phyloP scores from a whole-genome alignment of 92 coral and sea anemone species.

The Epizoanthus ramosus region DNA sequence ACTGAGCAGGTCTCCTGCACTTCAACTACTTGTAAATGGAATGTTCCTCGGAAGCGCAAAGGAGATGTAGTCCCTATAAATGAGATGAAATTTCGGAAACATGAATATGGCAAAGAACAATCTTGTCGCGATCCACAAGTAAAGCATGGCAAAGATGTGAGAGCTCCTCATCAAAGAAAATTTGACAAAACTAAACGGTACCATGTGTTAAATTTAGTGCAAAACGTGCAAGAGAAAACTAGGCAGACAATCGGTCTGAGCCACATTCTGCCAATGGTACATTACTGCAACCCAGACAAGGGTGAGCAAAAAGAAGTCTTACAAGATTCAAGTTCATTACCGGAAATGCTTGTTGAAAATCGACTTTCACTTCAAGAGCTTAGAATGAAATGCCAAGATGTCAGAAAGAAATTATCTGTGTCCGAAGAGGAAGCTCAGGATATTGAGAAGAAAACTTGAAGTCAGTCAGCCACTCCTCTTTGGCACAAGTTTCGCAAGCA shows the following conservation, averaged over 20 bases:
- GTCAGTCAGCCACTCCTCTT: slow-evolving; percentile 33
- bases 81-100: slow-evolving; percentile 38
- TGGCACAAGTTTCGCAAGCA: slow-evolving; percentile 28
- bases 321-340: neutral
- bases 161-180: slow-evolving; percentile 40
- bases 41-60: slow-evolving; percentile 50
- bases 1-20: neutral
- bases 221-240: slow-evolving; percentile 43
- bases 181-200: neutral
- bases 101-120: slow-evolving; percentile 33
- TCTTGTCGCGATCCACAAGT: neutral
- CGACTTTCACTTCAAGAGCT: slow-evolving; percentile 17
- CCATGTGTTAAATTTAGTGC: slow-evolving; percentile 8
- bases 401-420: neutral
- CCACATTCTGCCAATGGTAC: slow-evolving; percentile 21
- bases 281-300: slow-evolving; percentile 16
- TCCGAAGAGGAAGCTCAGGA: slow-evolving; percentile 22
- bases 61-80: slow-evolving; percentile 48
- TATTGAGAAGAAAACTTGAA: slow-evolving; percentile 25
- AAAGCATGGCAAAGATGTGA: slow-evolving; percentile 32
- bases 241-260: slow-evolving; percentile 42
- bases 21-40: slow-evolving; percentile 15
- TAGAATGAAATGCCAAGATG: neutral
- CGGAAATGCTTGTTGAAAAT: neutral
- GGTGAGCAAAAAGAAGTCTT: neutral